Percentiles rank a stretch among this genome's conserved stretches.
Conservation (phyloP, 1,140 invertebrate species). For the Aphelinus atriplicis region DNA sequence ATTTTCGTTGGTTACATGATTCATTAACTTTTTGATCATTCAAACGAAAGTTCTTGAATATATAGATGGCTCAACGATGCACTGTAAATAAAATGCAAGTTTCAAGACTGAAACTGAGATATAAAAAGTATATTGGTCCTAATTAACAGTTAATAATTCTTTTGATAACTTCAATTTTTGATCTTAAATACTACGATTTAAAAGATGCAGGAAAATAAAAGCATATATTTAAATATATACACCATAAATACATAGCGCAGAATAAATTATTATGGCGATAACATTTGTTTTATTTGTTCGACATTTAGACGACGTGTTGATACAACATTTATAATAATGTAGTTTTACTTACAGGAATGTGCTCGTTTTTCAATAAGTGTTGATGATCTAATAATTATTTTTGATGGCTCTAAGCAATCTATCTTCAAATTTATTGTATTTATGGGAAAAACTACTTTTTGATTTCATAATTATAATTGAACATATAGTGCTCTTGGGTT, state of each 20-base stretch:
- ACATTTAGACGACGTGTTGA: conserved; percentile 50
- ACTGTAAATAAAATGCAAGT: too few species aligned
- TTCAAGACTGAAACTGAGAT: too few species aligned
- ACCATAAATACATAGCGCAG: neutral
- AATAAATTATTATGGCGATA: neutral
- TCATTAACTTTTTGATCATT: too few species aligned
- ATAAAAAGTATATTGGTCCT: too few species aligned
- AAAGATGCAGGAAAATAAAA: too few species aligned
- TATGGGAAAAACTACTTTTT: conserved; percentile 3
- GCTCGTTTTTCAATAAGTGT: conserved; percentile 46
- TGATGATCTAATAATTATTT: conserved; percentile 3
- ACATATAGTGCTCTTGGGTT: neutral
- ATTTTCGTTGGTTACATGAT: too few species aligned
- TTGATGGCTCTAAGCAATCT: conserved; percentile 9
- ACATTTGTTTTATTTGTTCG: conserved; percentile 29
- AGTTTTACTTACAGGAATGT: conserved; percentile 47
- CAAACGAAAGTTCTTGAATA: too few species aligned
- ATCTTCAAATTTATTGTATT: neutral
- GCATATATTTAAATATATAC: neutral
- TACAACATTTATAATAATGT: conserved; percentile 45
- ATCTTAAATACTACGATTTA: too few species aligned
- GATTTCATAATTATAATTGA: neutral
- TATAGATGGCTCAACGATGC: too few species aligned
- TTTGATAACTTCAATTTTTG: too few species aligned
- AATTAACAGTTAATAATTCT: too few species aligned